Evolutionary conservation across 2,797 vertebrate genomes (phyloP).

Genomic region (Xyrichtys novacula): DNA sequence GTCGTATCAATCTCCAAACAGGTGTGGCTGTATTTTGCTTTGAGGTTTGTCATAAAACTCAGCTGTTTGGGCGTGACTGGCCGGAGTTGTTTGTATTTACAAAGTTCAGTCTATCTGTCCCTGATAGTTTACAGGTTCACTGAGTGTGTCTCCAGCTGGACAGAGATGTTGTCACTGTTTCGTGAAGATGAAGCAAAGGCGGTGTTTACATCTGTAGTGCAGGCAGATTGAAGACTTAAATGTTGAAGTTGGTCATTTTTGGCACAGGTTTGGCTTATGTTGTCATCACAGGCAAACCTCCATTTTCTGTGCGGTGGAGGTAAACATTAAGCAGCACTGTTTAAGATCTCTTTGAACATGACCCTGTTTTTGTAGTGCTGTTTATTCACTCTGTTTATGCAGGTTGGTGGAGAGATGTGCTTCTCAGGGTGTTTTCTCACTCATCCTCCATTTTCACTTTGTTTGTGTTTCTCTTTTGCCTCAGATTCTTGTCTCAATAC

Average conservation of each 20-base stretch:
- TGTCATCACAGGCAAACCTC: constrained; percentile 24
- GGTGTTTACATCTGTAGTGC: not conserved
- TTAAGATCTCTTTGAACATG: constrained; percentile 26
- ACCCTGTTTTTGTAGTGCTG: constrained; percentile 26
- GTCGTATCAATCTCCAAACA: not conserved
- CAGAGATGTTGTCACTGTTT: constrained; percentile 4
- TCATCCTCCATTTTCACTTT: constrained; percentile 9
- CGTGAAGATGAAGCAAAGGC: constrained; percentile 15
- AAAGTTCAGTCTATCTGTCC: constrained; percentile 5
- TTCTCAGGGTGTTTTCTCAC: constrained; percentile 17
- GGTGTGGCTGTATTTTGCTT: not conserved
- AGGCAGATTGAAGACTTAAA: not conserved
- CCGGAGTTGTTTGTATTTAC: constrained; percentile 22
- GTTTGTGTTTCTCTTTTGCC: constrained; percentile 19
- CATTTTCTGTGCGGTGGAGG: not conserved
- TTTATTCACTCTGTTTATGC: constrained; percentile 31
- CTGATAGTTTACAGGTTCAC: not conserved
- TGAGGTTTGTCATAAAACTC: not conserved
- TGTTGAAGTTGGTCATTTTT: not conserved
- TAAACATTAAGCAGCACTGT: constrained; percentile 33
- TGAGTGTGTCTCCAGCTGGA: constrained; percentile 13
- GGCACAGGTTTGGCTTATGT: not conserved
- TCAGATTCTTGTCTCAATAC: constrained; percentile 20
- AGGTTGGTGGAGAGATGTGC: constrained; percentile 10
- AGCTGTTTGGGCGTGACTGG: constrained; percentile 14